A percentile compares a stretch with the other conserved stretches of the same genome.
phyloP scores from a whole-genome alignment of 2,113 vertebrate species.

The Tiliqua scincoides region DNA sequence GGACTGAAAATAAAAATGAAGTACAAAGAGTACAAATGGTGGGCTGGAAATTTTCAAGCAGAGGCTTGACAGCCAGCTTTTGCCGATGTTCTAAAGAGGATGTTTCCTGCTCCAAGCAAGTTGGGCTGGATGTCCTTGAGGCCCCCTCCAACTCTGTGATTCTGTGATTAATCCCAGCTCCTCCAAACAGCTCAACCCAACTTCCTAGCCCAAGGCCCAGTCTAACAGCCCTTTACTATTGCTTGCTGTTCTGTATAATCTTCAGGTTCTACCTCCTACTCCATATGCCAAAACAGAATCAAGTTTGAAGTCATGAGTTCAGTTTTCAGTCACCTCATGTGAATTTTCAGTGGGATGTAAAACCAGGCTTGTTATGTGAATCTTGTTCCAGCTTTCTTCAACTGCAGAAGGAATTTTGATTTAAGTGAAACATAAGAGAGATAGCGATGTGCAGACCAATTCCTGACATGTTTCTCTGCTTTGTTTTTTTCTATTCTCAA shows the following conservation, averaged over 20 bases:
- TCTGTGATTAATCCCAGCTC: not conserved
- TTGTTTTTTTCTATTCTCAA: not conserved
- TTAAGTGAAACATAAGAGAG: not conserved
- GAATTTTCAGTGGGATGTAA: not conserved
- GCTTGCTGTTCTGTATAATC: not conserved
- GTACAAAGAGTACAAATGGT: too few relatives aligned
- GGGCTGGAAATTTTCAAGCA: too few relatives aligned
- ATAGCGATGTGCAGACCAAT: not conserved
- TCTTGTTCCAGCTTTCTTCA: not conserved
- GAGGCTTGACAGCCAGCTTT: too few relatives aligned
- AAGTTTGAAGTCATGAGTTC: not conserved
- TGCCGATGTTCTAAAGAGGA: too few relatives aligned
- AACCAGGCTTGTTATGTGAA: not conserved
- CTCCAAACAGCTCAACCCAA: not conserved
- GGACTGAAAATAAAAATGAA: too few relatives aligned
- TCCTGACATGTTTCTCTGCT: not conserved
- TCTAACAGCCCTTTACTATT: not conserved
- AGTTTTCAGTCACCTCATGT: not conserved
- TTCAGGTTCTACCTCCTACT: not conserved
- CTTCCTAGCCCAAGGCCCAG: not conserved
- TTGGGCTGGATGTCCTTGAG: too few relatives aligned
- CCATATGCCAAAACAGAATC: not conserved
- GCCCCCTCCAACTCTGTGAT: too few relatives aligned
- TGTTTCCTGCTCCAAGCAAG: too few relatives aligned
- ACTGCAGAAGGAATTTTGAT: not conserved